phyloP scores from a whole-genome alignment of 2,888 invertebrate genomes.

The Hirtodrosophila cameraria region DNA sequence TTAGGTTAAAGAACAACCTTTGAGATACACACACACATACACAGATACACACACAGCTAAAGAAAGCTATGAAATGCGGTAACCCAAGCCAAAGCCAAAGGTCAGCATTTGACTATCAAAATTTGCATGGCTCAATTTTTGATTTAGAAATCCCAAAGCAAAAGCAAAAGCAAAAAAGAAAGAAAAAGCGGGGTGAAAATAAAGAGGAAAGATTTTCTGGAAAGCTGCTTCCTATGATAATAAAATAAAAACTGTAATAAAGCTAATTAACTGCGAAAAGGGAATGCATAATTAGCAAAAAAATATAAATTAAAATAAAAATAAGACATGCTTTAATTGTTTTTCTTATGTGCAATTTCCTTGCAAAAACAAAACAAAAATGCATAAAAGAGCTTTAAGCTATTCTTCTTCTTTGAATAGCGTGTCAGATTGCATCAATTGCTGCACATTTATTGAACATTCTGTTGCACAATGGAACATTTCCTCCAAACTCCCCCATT shows the following conservation, averaged over 20 bases:
- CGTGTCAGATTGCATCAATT: neutral
- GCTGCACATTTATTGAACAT: slow-evolving; percentile 5
- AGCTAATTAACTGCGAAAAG: slow-evolving; percentile 3
- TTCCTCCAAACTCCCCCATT: neutral
- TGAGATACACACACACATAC: slow-evolving; percentile 6
- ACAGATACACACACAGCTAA: neutral
- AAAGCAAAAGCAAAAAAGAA: too few species aligned
- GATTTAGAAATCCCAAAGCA: slow-evolving; percentile 25
- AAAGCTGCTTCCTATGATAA: too few species aligned
- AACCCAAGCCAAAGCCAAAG: slow-evolving; percentile 46
- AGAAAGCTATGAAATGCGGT: slow-evolving; percentile 36
- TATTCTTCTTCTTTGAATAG: too few species aligned
- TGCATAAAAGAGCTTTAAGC: too few species aligned
- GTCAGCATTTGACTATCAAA: slow-evolving; percentile 33
- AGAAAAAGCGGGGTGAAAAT: too few species aligned
- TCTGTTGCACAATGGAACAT: slow-evolving; percentile 1
- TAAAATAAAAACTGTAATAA: neutral
- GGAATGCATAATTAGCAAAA: slow-evolving; percentile 2
- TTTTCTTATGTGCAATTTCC: too few species aligned
- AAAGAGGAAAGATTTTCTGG: too few species aligned
- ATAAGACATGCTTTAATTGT: too few species aligned
- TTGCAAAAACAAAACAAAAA: too few species aligned
- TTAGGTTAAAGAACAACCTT: slow-evolving; percentile 38
- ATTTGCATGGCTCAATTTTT: slow-evolving; percentile 31
- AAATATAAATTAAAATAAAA: neutral